Percentiles rank a stretch among this genome's conserved stretches.
phyloP scores from a whole-genome alignment of 2,888 invertebrate genomes.

The Pseudoips prasinana region DNA sequence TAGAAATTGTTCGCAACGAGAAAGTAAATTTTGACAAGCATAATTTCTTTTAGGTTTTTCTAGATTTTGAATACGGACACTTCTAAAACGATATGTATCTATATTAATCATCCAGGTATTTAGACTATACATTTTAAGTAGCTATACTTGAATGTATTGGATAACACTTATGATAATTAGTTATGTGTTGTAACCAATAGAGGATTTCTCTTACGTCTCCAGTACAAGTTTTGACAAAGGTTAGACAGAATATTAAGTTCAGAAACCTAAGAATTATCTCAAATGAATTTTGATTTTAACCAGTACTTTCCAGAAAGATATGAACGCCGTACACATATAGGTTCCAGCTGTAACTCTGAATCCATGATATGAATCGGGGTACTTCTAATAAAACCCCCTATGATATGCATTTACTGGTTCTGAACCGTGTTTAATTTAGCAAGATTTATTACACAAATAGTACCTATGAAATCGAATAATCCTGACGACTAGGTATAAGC shows the following conservation, averaged over 20 bases:
- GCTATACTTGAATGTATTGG: neutral
- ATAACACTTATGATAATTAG: neutral
- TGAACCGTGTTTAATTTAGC: neutral
- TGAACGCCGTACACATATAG: neutral
- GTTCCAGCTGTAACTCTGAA: neutral
- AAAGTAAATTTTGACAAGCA: neutral
- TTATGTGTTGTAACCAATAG: neutral
- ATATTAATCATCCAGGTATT: neutral
- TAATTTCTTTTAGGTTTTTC: neutral
- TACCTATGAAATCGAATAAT: neutral
- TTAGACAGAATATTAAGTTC: neutral
- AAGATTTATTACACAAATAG: neutral
- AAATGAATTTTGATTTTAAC: neutral
- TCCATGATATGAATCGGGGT: slow-evolving; percentile 2
- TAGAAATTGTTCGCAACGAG: neutral
- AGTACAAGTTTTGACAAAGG: neutral
- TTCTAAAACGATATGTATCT: neutral
- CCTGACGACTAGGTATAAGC: neutral
- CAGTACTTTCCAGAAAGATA: neutral
- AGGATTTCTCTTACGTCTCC: neutral
- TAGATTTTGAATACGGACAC: neutral
- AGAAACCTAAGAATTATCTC: neutral
- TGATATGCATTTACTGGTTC: neutral
- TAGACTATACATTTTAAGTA: neutral
- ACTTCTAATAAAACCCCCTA: slow-evolving; percentile 2